A percentile compares a stretch with the other conserved stretches of the same genome.
Evolutionary conservation across 2,888 invertebrate species (phyloP).

Genomic region (Cordilura impudica): DNA sequence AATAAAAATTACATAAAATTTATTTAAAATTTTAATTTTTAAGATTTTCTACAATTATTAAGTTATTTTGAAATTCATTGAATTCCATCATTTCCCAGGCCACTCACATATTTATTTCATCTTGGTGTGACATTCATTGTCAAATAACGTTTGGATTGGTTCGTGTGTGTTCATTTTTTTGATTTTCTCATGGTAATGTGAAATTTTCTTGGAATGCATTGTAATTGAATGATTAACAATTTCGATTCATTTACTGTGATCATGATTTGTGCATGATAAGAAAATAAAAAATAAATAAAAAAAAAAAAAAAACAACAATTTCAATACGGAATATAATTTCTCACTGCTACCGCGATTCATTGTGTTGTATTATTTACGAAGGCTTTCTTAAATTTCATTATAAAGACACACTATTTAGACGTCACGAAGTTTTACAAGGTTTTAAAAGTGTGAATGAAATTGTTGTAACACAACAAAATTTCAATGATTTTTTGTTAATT

Average conservation of each 20-base stretch:
- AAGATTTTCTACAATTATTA: no score
- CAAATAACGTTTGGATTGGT: constrained; percentile 39
- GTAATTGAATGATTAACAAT: constrained; percentile 63
- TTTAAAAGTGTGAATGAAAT: constrained; percentile 33
- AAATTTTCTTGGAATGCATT: constrained; percentile 62
- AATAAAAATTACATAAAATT: no score
- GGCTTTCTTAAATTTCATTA: constrained; percentile 24
- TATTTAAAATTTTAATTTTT: no score
- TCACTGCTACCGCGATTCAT: background rate
- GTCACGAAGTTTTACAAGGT: constrained; percentile 35
- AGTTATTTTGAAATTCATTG: no score
- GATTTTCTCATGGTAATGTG: constrained; percentile 46
- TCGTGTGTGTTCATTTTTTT: background rate
- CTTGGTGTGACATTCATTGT: constrained; percentile 49
- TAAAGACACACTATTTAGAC: constrained; percentile 44
- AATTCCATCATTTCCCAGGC: no score
- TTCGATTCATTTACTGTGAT: constrained; percentile 41
- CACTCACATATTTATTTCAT: constrained; percentile 12
- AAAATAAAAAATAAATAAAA: no score
- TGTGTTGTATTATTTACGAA: background rate
- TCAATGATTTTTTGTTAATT: background rate
- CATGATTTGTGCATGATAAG: constrained; percentile 27
- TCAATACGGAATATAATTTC: no score
- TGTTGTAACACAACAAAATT: background rate
- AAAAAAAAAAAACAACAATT: background rate